Evolutionary conservation across 2,888 invertebrate genomes (phyloP), one percentile per base, ranked within the genome.

Genomic region (Perizoma affinitatum): DNA sequence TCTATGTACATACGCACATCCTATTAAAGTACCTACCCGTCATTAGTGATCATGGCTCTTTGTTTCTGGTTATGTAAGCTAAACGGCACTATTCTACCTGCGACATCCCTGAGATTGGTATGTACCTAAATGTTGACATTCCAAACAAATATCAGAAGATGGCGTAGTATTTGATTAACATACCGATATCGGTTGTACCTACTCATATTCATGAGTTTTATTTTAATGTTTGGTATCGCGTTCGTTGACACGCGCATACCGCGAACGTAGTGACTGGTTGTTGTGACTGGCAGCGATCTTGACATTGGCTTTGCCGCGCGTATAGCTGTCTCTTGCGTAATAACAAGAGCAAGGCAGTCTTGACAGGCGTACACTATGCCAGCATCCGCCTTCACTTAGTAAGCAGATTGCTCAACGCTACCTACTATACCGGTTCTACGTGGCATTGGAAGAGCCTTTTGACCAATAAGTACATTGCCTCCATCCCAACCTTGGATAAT

Each of bases 251-350:
- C 71, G 51, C 53, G 51, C 54, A 54, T 61, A 63, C 61, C 65
- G 61, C 63, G 68, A 61, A 44, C 63, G 67, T 53, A 54, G 53
- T 46, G 46, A 46, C 35, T 42, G 50, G 73, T 76, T 74, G n/a
- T n/a, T n/a, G n/a, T n/a, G 79, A 78, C 80, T n/a, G n/a, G 79
- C 75, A 72, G 73, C 77, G 88, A 65, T 88, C 90, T 88, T 90
- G 90, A 90, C 90, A 89, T 88, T 90, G 90, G 78, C 69, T 80
- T 82, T 83, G 76, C 83, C 22, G 22, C 22, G 22, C 22, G 22
- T 22, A 80, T 83, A 84, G 84, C 80, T 78, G 76, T 74, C 66
- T 48, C 68, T 82, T 84, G 81, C 79, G 78, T 79, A 83, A 83
- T 51, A 56, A 53, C 52, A 47, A 56, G 53, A 56, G 50, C 53